Percentiles rank a stretch among this genome's conserved stretches.
phyloP scores from a whole-genome alignment of 1,140 invertebrate genomes.

The Cherax quadricarinatus region DNA sequence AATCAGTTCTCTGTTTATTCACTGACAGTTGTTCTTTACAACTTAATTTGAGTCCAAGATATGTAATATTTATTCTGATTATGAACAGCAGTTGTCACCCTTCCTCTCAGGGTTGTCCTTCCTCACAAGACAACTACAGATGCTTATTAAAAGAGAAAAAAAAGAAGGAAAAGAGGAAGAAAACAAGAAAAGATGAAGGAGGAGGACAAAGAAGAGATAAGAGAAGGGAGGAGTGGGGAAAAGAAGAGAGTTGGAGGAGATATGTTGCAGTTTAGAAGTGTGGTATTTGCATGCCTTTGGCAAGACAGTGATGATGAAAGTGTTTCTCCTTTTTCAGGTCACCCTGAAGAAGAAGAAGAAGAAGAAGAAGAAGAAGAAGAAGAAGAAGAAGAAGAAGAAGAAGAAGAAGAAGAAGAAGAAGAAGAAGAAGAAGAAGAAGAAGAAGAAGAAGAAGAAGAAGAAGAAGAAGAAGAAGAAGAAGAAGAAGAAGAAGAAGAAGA shows the following conservation, averaged over 20 bases:
- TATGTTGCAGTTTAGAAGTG: too few relatives aligned
- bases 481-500: background rate
- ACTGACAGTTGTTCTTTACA: too few relatives aligned
- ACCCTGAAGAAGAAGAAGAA: background rate
- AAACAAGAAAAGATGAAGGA: too few relatives aligned
- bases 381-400: background rate
- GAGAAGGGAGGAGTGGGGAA: background rate
- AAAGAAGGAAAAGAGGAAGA: background rate
- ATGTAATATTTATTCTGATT: too few relatives aligned
- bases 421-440: too few relatives aligned
- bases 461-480: background rate
- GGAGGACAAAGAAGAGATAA: too few relatives aligned
- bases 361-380: background rate
- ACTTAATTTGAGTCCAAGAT: too few relatives aligned
- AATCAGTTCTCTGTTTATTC: too few relatives aligned
- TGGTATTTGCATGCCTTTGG: too few relatives aligned
- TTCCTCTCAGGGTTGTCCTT: background rate
- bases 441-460: background rate
- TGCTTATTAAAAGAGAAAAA: background rate
- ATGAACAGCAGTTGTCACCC: too few relatives aligned
- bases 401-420: background rate
- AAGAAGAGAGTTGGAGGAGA: background rate
- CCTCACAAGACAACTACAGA: background rate
- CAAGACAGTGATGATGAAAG: too few relatives aligned
- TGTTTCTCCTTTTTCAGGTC: too few relatives aligned